Evolutionary conservation across 1,140 invertebrate genomes (phyloP), one percentile per base, ranked within the genome.

Genomic region (Intoshia linei): DNA sequence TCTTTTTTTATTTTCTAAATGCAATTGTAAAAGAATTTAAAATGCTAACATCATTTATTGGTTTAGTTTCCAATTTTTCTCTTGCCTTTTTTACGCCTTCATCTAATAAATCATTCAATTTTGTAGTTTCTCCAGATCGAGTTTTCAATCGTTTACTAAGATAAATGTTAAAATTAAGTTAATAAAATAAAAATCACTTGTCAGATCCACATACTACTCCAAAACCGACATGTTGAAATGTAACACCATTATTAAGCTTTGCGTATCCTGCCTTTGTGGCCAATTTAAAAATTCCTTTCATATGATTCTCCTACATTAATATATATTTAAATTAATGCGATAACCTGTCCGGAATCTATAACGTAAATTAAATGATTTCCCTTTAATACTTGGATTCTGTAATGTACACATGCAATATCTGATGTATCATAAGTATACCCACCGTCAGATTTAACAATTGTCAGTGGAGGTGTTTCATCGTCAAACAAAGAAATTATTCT

Each of bases 341-440:
- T 31, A 6, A n/a, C n/a, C n/a, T n/a, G n/a, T n/a, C n/a, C n/a
- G n/a, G n/a, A n/a, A n/a, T n/a, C n/a, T n/a, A n/a, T n/a, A 10
- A n/a, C 24, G 24, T 27, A n/a, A 10, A 7, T 27, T 27, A n/a
- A 7, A 27, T 27, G n/a, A 7, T n/a, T 27, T 27, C 24, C n/a
- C 40, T 72, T 73, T 52, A 92, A 78, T 49, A 81, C 76, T 37
- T 73, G 54, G 4, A 93, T 54, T 31, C 90, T 65, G 33, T 95
- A 70, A 44, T 69, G 73, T 2, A 98, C 65, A 6, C 74, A 68
- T 3, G 90, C 79, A 64, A 98, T 63, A 59, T 99, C 90, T 5
- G 83, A 93, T 0, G 90, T 98, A 52, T 95, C 90, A 57, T 98
- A 98, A 0, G 90, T 98, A 51, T 71, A 95, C 21, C 87, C 87